Conservation (phyloP, 2,797 vertebrate species). For the Eulemur mongoz region DNA sequence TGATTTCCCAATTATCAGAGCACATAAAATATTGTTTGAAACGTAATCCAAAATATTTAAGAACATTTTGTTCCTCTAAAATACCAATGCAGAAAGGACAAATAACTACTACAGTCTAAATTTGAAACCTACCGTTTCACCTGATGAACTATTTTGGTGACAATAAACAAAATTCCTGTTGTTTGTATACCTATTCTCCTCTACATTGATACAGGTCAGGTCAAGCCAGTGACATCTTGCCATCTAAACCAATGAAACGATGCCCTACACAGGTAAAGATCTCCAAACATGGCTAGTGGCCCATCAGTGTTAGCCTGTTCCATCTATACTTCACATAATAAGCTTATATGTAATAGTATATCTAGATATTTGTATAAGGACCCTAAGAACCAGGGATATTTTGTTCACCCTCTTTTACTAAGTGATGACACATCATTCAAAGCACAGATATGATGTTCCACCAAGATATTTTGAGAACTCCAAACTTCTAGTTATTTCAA, state of each 20-base stretch:
- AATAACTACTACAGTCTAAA: background rate
- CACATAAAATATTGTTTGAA: background rate
- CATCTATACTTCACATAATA: background rate
- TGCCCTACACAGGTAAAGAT: background rate
- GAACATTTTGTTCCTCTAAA: background rate
- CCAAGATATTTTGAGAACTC: background rate
- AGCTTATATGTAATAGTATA: background rate
- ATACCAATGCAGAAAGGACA: background rate
- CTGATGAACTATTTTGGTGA: background rate
- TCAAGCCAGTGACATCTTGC: no score
- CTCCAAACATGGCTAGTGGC: no score
- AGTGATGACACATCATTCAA: background rate
- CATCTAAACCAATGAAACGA: background rate
- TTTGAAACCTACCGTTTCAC: background rate
- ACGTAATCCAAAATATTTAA: background rate
- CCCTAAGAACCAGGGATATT: background rate
- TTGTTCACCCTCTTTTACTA: background rate
- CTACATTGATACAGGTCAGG: background rate
- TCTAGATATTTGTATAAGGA: background rate
- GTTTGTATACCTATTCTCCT: background rate
- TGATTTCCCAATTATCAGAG: background rate
- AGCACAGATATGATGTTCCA: background rate
- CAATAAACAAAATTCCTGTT: background rate
- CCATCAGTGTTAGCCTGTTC: background rate
- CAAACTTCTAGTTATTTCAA: background rate